Evolutionary conservation across 2,888 invertebrate genomes (phyloP).

Genomic region (Sphaeridia pumilis): DNA sequence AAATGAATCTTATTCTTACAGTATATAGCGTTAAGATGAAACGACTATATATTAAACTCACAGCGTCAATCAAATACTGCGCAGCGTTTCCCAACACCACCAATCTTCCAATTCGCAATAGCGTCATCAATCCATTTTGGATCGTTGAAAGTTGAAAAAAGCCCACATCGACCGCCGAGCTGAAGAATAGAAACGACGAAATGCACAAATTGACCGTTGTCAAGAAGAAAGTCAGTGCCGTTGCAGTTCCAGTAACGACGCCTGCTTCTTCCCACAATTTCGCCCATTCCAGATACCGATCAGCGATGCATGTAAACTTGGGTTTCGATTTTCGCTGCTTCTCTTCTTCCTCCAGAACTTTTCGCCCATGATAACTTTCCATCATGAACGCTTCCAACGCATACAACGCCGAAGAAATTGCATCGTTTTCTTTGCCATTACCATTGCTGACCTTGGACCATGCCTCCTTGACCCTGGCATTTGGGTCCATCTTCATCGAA

Average conservation of each 20-base stretch:
- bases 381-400: neutral
- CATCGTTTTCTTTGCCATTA: neutral
- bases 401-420: neutral
- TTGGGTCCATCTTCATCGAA: neutral
- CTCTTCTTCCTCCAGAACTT: too few relatives aligned
- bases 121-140: neutral
- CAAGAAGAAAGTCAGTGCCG: constrained; percentile 4
- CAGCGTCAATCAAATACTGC: constrained; percentile 7
- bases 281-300: constrained; percentile 11
- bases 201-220: constrained; percentile 9
- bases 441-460: too few relatives aligned
- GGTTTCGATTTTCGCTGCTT: neutral
- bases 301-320: too few relatives aligned
- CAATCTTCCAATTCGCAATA: neutral
- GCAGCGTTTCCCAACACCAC: constrained; percentile 9
- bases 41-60: neutral
- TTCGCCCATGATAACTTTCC: too few relatives aligned
- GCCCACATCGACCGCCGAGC: neutral
- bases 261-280: constrained; percentile 7
- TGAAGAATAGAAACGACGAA: constrained; percentile 4
- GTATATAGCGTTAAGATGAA: neutral
- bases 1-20: neutral
- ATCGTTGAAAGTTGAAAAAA: neutral
- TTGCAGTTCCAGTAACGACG: neutral
- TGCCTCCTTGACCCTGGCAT: neutral